A percentile compares a stretch with the other conserved stretches of the same genome.
These are phyloP conservation scores for Drosophila dives DNA, from an alignment of 2,888 invertebrate genomes.

Conservation along the genomic window DNA sequence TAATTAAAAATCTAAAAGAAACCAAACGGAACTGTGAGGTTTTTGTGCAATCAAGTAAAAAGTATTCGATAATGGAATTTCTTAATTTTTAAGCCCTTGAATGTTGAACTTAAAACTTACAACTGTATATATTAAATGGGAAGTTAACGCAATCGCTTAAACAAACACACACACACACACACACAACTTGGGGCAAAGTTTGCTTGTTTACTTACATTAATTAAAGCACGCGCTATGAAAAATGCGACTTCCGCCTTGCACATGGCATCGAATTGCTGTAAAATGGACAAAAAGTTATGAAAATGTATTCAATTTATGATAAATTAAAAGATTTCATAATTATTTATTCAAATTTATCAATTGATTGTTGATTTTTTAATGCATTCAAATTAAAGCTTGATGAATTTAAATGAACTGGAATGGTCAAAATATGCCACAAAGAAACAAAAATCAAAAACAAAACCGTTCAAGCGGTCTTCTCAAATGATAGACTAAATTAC, in stretches of 20 bases:
- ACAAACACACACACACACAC: not conserved
- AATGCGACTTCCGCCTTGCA: slow-evolving; percentile 92
- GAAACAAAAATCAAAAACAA: slow-evolving; percentile 13
- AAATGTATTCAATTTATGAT: slow-evolving; percentile 19
- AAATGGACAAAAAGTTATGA: slow-evolving; percentile 11
- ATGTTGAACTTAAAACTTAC: not conserved
- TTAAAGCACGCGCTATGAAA: slow-evolving; percentile 89
- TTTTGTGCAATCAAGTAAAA: not conserved
- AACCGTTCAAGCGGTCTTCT: not conserved
- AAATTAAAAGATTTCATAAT: not conserved
- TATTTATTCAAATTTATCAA: slow-evolving; percentile 1
- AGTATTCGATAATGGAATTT: not conserved
- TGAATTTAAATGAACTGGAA: slow-evolving; percentile 12
- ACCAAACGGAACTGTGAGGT: not conserved
- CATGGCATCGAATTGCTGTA: slow-evolving; percentile 91
- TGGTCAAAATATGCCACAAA: slow-evolving; percentile 25
- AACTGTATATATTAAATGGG: not conserved
- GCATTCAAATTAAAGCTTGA: slow-evolving; percentile 36
- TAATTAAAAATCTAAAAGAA: not conserved
- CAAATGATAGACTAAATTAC: not conserved
- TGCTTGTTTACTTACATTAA: slow-evolving; percentile 88
- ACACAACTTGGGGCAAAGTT: not conserved
- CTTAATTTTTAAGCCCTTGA: not conserved
- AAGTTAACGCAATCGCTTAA: not conserved
- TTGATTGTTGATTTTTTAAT: slow-evolving; percentile 2